A percentile compares a stretch with the other conserved stretches of the same genome.
phyloP scores from a whole-genome alignment of 2,888 invertebrate species.

The Hyposoter dolosus region DNA sequence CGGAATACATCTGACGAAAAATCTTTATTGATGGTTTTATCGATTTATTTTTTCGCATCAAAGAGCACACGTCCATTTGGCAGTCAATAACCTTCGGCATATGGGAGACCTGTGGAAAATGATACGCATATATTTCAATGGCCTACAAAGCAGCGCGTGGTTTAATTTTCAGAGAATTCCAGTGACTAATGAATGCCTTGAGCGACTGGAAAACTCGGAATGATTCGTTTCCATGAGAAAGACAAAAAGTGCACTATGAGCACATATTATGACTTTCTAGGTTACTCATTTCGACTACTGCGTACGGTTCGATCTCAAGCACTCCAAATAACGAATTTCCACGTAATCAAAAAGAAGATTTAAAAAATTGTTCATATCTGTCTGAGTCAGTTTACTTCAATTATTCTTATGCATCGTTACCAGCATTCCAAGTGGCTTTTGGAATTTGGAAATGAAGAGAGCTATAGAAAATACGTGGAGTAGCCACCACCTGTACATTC shows the following conservation, averaged over 20 bases:
- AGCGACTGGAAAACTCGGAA: neutral
- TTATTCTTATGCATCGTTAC: no score
- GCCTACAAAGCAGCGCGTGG: neutral
- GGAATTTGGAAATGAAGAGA: neutral
- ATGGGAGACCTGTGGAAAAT: neutral
- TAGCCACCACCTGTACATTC: constrained; percentile 2
- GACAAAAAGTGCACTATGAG: neutral
- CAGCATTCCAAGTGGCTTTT: neutral
- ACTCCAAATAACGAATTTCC: neutral
- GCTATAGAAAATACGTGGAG: neutral
- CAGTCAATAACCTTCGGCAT: neutral
- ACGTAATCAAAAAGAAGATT: neutral
- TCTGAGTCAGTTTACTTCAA: neutral
- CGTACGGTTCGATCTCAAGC: neutral
- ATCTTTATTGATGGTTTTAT: neutral
- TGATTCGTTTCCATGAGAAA: neutral
- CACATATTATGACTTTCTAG: neutral
- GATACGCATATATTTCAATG: neutral
- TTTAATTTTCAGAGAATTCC: neutral
- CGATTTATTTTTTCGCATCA: neutral
- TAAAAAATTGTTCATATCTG: neutral
- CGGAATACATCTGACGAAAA: neutral
- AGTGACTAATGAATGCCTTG: neutral
- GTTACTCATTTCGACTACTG: neutral
- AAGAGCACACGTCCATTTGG: neutral